Conservation (phyloP, 2,113 vertebrate genomes). For the Paramisgurnus dabryanus region DNA sequence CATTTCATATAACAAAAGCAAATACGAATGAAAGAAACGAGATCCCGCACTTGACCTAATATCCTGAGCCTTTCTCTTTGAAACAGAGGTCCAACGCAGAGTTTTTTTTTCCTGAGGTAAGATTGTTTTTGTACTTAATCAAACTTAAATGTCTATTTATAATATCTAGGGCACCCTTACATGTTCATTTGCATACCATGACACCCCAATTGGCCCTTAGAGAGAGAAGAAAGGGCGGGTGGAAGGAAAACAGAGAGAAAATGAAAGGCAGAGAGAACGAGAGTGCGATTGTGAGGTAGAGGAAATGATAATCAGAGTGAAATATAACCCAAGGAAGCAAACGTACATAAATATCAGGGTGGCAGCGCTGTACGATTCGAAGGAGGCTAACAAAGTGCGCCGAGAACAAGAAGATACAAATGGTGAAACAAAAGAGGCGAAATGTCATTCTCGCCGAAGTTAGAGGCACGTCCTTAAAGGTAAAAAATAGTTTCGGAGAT, state of each 20-base stretch:
- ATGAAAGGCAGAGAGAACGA: slow-evolving; percentile 2
- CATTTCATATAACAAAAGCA: slow-evolving; percentile 44
- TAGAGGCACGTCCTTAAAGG: slow-evolving; percentile 16
- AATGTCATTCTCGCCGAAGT: slow-evolving; percentile 19
- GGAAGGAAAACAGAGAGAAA: slow-evolving; percentile 26
- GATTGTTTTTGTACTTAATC: slow-evolving; percentile 52
- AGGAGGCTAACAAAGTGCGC: slow-evolving; percentile 21
- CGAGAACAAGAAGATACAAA: slow-evolving; percentile 25
- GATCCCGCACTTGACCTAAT: slow-evolving; percentile 32
- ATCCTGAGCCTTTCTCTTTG: slow-evolving; percentile 34
- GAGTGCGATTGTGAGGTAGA: slow-evolving; percentile 21
- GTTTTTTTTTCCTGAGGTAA: slow-evolving; percentile 42
- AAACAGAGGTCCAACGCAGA: slow-evolving; percentile 42
- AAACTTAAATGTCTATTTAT: slow-evolving; percentile 62
- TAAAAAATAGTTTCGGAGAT: slow-evolving; percentile 21
- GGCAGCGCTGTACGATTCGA: slow-evolving; percentile 11
- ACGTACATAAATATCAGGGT: slow-evolving; percentile 41
- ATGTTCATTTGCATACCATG: slow-evolving; percentile 59
- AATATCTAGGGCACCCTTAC: slow-evolving; percentile 58
- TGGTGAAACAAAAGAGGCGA: neutral
- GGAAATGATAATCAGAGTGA: slow-evolving; percentile 40
- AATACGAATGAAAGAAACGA: slow-evolving; percentile 30
- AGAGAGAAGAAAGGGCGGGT: slow-evolving; percentile 43
- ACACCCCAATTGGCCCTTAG: slow-evolving; percentile 54
- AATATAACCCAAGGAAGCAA: slow-evolving; percentile 39